phyloP scores from a whole-genome alignment of 2,113 vertebrate species.

The Meleagris gallopavo region DNA sequence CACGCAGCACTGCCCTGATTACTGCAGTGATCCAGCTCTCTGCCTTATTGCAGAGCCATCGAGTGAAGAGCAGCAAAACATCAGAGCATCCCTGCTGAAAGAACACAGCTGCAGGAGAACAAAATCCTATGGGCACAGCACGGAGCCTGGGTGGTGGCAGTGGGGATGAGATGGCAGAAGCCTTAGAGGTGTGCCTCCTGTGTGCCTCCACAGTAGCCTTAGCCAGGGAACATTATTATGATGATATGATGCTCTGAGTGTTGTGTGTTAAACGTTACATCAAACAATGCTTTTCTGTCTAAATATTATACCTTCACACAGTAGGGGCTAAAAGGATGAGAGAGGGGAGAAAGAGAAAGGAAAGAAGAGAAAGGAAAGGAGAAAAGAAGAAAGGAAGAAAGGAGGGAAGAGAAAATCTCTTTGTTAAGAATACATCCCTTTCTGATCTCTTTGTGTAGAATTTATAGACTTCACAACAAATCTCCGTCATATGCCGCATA shows the following conservation, averaged over 20 bases:
- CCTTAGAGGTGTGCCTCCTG: not conserved
- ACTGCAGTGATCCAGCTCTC: not conserved
- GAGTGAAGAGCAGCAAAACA: not conserved
- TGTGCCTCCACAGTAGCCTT: not conserved
- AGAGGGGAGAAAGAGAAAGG: too few species aligned
- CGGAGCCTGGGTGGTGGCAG: not conserved
- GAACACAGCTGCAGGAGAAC: not conserved
- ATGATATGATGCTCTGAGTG: not conserved
- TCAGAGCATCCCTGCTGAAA: not conserved
- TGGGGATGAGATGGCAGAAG: accelerated
- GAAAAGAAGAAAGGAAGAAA: too few species aligned
- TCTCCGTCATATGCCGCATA: not conserved
- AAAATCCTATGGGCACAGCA: not conserved
- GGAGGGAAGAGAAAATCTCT: not conserved
- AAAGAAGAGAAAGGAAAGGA: too few species aligned
- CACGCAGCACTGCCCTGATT: accelerated
- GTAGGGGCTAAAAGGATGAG: too few species aligned
- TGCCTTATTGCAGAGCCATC: not conserved
- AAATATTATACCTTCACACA: not conserved
- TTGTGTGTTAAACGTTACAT: not conserved
- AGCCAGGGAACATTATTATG: not conserved
- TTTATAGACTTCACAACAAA: not conserved
- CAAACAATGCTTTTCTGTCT: not conserved
- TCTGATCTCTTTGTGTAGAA: not conserved
- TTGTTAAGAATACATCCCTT: not conserved